Percentiles rank a stretch among this genome's conserved stretches.
Conservation (phyloP, 2,888 invertebrate genomes). For the Melangyna quadrimaculata region DNA sequence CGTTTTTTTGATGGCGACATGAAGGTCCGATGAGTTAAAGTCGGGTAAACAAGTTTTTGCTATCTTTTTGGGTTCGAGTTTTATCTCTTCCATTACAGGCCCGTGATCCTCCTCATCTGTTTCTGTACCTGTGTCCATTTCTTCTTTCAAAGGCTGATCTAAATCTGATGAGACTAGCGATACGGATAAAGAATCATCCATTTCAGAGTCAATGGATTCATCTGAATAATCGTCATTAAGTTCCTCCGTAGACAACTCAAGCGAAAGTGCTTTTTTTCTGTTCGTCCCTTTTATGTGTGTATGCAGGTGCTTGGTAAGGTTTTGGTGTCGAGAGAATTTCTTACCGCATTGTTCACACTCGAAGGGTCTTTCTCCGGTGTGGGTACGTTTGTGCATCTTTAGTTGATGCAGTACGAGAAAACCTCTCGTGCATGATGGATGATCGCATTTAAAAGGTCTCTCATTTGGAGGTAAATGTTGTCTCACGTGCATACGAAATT, state of each 20-base stretch:
- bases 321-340: constrained; percentile 77
- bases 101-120: background rate
- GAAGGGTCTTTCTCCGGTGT: constrained; percentile 77
- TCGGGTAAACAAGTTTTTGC: background rate
- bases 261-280: constrained; percentile 8
- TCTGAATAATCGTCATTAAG: background rate
- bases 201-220: too few species aligned
- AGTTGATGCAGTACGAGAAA: background rate
- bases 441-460: background rate
- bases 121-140: background rate
- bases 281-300: constrained; percentile 34
- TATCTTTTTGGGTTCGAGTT: background rate
- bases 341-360: constrained; percentile 78
- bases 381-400: background rate
- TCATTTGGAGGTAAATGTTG: constrained; percentile 74
- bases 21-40: background rate
- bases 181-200: background rate
- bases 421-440: background rate
- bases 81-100: background rate
- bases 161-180: background rate
- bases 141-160: constrained; percentile 12
- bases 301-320: constrained; percentile 77
- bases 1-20: background rate
- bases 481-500: constrained; percentile 74
- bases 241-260: constrained; percentile 3